Evolutionary conservation across 2,888 invertebrate species (phyloP).

Genomic region (Panzeria rudis): DNA sequence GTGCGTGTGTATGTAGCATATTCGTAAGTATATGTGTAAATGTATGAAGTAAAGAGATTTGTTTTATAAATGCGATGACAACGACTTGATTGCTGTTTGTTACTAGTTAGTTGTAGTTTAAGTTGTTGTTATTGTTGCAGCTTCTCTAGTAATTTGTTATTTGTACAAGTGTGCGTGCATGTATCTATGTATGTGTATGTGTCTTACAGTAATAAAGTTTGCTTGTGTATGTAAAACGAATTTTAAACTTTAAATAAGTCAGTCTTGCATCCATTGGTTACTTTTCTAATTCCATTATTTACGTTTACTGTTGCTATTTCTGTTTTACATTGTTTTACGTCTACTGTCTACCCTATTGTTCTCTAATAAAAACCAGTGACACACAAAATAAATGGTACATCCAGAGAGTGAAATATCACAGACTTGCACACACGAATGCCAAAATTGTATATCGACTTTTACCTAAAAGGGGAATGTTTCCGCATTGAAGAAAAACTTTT

Average conservation of each 20-base stretch:
- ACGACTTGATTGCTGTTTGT: slow-evolving; percentile 71
- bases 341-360: slow-evolving; percentile 31
- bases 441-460: slow-evolving; percentile 7
- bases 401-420: not conserved
- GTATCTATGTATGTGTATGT: slow-evolving; percentile 1
- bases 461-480: not conserved
- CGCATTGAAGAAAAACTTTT: not conserved
- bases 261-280: slow-evolving; percentile 79
- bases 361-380: slow-evolving; percentile 44
- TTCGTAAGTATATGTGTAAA: not conserved
- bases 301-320: slow-evolving; percentile 37
- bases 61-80: slow-evolving; percentile 65
- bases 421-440: not conserved
- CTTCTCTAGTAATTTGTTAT: slow-evolving; percentile 57
- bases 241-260: slow-evolving; percentile 81
- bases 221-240: slow-evolving; percentile 44
- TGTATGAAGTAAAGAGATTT: slow-evolving; percentile 51
- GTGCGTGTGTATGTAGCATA: not conserved
- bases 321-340: slow-evolving; percentile 38
- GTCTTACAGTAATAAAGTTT: not conserved
- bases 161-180: not conserved
- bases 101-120: slow-evolving; percentile 42
- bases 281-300: slow-evolving; percentile 72
- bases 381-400: slow-evolving; percentile 53
- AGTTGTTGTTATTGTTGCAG: slow-evolving; percentile 34